Evolutionary conservation across 92 coral and sea anemone species (phyloP), one percentile per base, ranked within the genome.

Genomic region (Isaurus tuberculatus): DNA sequence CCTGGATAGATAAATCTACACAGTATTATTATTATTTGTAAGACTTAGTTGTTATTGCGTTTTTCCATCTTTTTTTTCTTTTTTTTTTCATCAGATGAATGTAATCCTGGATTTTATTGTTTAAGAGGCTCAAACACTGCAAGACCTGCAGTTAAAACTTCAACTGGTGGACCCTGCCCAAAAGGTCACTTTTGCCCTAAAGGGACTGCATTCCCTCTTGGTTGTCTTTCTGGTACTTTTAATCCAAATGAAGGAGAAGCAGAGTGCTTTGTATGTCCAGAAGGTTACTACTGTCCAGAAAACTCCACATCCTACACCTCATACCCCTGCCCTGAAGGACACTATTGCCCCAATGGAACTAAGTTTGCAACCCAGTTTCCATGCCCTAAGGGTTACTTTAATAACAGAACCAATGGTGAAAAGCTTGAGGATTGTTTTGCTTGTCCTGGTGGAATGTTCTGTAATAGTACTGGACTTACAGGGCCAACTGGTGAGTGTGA

Each of bases 341-440:
- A 96, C 75, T 94, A 88, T 71, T 96, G 99, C 70, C 99, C 99
- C 29, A 94, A 96, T 72, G 98, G 97, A 5, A 96, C 99, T 20
- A 85, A 79, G 20, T 83, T 84, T 73, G 57, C 86, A 7, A 92
- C 88, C 23, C 85, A 96, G 60, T 92, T 72, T 74, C 94, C 97
- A 7, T 96, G 99, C 64, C 95, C 97, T 15, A 96, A 91, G 66
- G 99, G 99, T 10, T 89, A 92, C 73, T 94, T 75, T 70, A 94
- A 96, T 68, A 95, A 93, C 70, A 86, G 90, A 49, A 92, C 95
- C 23, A 91, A 81, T 32, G 92, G 93, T 60, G 78, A 87, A 22
- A 83, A 79, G 70, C 16, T 92, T 14, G 91, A 75, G n/a, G 92
- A 94, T 88, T 96, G 99, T 71, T 64, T 85, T 23, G 90, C 97